A percentile compares a stretch with the other conserved stretches of the same genome.
These are phyloP conservation scores for Zaprionus inermis DNA, from an alignment of 1,140 invertebrate genomes.

Conservation along the genomic window DNA sequence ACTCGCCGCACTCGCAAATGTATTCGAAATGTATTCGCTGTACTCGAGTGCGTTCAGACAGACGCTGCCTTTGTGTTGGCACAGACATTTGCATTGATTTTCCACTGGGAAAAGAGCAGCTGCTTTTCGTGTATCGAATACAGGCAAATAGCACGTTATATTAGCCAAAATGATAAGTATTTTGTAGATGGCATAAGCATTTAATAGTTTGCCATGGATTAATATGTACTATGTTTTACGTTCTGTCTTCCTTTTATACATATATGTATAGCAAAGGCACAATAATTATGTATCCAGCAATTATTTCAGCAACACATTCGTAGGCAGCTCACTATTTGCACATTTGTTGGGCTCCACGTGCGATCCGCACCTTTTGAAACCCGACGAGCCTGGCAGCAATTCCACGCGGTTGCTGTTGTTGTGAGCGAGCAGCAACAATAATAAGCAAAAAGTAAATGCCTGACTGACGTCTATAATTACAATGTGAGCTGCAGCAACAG, in stretches of 20 bases:
- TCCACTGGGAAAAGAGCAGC: background rate
- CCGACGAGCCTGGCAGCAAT: slow-evolving; percentile 57
- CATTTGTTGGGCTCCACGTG: slow-evolving; percentile 50
- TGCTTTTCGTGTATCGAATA: background rate
- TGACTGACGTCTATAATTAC: slow-evolving; percentile 81
- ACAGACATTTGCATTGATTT: slow-evolving; percentile 19
- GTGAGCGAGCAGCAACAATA: slow-evolving; percentile 40
- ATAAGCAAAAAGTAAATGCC: slow-evolving; percentile 73
- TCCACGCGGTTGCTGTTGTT: slow-evolving; percentile 1
- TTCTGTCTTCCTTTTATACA: too few relatives aligned
- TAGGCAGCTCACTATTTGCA: slow-evolving; percentile 54
- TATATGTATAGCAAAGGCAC: slow-evolving; percentile 5
- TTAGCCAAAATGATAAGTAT: too few relatives aligned
- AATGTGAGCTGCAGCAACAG: slow-evolving; percentile 58
- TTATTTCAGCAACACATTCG: slow-evolving; percentile 61
- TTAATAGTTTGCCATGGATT: too few relatives aligned
- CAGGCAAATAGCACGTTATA: background rate
- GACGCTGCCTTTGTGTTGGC: background rate
- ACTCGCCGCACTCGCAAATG: slow-evolving; percentile 20
- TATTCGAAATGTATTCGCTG: slow-evolving; percentile 32
- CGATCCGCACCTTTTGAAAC: slow-evolving; percentile 70
- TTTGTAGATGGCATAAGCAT: too few relatives aligned
- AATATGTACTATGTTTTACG: too few relatives aligned
- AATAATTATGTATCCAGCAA: slow-evolving; percentile 81
- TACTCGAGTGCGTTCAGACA: slow-evolving; percentile 4